These are phyloP conservation scores for Campaea margaritaria DNA, from an alignment of 2,888 invertebrate species.

Conservation along the genomic window DNA sequence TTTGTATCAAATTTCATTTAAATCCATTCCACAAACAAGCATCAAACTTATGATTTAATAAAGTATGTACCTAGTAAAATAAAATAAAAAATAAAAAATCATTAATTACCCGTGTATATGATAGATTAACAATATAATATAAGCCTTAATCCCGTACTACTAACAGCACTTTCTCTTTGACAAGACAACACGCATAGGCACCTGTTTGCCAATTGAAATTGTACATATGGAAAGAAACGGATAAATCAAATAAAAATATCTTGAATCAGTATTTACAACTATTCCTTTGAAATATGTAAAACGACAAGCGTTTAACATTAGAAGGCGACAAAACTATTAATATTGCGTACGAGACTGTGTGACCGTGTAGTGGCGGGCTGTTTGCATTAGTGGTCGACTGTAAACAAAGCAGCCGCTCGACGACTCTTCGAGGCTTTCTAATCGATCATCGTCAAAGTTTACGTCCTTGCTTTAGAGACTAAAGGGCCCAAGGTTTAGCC, in stretches of 20 bases:
- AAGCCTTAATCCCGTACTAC: no score
- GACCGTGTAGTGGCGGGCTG: constrained; percentile 48
- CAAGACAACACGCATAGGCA: no score
- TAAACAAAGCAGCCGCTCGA: constrained; percentile 30
- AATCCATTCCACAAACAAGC: no score
- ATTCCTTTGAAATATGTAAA: constrained; percentile 22
- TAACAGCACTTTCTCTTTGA: no score
- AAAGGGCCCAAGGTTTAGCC: neutral
- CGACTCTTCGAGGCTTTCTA: constrained; percentile 18
- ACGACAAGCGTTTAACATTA: neutral
- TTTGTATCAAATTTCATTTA: no score
- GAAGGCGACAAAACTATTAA: constrained; percentile 40
- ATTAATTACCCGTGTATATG: no score
- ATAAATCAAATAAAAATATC: neutral
- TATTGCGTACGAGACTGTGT: constrained; percentile 49
- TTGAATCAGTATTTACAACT: constrained; percentile 9
- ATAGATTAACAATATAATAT: no score
- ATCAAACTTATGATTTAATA: no score
- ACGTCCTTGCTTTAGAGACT: constrained; percentile 11
- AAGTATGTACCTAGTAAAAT: no score
- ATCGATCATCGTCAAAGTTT: constrained; percentile 26
- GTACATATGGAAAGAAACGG: no score
- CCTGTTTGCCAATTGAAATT: no score
- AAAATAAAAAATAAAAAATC: no score
- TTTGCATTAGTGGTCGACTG: constrained; percentile 19